Evolutionary conservation across 2,797 vertebrate genomes (phyloP), one percentile per base, ranked within the genome.

Genomic region (Betta splendens): DNA sequence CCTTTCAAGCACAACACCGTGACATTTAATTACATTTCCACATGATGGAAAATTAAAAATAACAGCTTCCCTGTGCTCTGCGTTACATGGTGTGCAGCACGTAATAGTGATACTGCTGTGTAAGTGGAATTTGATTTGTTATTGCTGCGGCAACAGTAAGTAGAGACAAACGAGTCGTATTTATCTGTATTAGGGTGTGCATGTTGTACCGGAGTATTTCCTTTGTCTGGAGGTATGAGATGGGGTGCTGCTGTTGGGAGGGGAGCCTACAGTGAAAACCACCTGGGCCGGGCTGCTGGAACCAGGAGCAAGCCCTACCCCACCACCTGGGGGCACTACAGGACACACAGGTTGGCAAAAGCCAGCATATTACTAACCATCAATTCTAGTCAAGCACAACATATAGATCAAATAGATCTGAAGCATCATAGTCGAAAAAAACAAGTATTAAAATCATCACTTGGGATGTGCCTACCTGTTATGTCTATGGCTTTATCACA

Each of bases 211-310:
- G 88, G 97, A 98, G 89, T 94, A 95, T 90, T 96, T 92, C 72
- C 95, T 92, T 61, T 92, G 90, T 54, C 94, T 90, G 69, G 86
- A 92, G 58, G 89, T 83, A 35, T 94, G 93, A 32, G 95, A 94
- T 1, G 96, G 94, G 0, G 95, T 96, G 80, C 89, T 92, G 82
- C 95, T 93, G 28, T 93, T 94, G 17, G 98, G 94, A 48, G 98
- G 98, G 25, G 98, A 99, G 53, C 98, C 98, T 43, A 99, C 95
- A 0, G 96, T 99, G 84, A 99, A 99, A 58, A 98, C 85, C 75
- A 97, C 96, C 3, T 94, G 94, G 5, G 94, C 90, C 1, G 97
- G 95, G 79, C 94, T 96, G 79, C 89, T 74, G 51, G 95, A 92
- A 7, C 91, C 87, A 11, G 91, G 91, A 3, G 89, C 83, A 3